Base-by-base conservation (phyloP, 2,797 vertebrate genomes). In the Tokudaia muenninki region DNA sequence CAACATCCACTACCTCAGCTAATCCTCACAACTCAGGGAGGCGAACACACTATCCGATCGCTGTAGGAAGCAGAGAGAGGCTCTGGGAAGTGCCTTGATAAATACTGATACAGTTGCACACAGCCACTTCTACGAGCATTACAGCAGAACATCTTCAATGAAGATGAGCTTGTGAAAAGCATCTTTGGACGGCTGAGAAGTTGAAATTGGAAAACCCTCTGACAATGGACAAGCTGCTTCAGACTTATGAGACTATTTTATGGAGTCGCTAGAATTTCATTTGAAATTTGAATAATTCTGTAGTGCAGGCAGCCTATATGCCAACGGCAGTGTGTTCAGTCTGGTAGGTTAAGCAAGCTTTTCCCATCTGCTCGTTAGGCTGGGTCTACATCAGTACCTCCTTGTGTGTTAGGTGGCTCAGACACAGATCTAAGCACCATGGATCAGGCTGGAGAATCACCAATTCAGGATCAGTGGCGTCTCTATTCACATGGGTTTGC, bases 221-320 rank as follows among this genome's bases (percentile, higher is more conserved):
- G 52, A 78, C 21, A 87, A 87, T 74, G 26, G 77, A 44, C 52
- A 52, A n/a, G 77, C 6, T 52, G 67, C 55, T 95, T 94, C n/a
- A 17, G 37, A 87, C 29, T 59, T 44, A 59, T 57, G 72, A 79
- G 81, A 59, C 5, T 90, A 44, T 57, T 86, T 77, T 82, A 89
- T 24, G 55, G 82, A 89, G 44, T 37, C 41, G 21, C 61, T 44
- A 1, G 1, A 92, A 94, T 77, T 87, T 87, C 59, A 89, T 37
- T 95, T 87, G 91, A 95, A 97, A 79, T 77, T 72, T 81, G 89
- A 96, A 81, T 84, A 77, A 41, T 83, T 93, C 70, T 93, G 75
- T 75, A 77, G 67, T 70, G 57, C 57, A 81, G 75, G 79, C 75
- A 90, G 82, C 70, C 22, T 55, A n/a, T 7, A 77, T 0, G 22